Evolutionary conservation across 2,888 invertebrate genomes (phyloP), one percentile per base, ranked within the genome.

Genomic region (Lobophora halterata): DNA sequence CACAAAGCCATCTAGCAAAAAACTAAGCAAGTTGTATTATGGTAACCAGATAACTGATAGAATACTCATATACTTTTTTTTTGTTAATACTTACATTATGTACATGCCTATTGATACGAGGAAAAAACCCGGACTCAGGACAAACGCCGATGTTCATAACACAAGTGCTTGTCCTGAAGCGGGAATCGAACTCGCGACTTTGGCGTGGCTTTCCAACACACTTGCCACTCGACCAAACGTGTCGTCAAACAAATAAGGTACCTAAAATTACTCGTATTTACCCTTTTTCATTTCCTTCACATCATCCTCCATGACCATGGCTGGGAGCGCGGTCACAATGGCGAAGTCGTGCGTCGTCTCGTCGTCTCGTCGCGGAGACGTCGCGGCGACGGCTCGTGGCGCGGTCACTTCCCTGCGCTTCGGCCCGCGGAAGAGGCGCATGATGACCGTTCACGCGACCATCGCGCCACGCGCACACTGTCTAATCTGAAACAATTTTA

Each of bases 241-340:
- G n/a, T n/a, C n/a, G n/a, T n/a, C n/a, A n/a, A n/a, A n/a, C n/a
- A n/a, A 12, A 3, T 24, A 3, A 10, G 11, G 24, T 11, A 12
- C 4, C 3, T 37, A 4, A 7, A 7, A 3, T 5, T 1, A 23
- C 17, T 3, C 5, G 17, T n/a, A n/a, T 20, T 30, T 61, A 89
- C 90, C 89, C 80, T 88, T 89, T 48, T 90, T 90, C 81, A 90
- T 90, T 69, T 90, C 89, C 62, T 78, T 82, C 33, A 81, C 86
- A 58, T 91, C 91, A 67, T 93, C 93, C 70, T 93, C 93, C 73
- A 93, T 91, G 71, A 93, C 91, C 75, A 93, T 91, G 58, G 93
- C 93, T 44, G 93, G 93, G 55, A 93, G 88, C 52, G 93, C 93
- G 56, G 93, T 93, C 65, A 93, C 93, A 69, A 92, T 89, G 67